These are phyloP conservation scores for Cochlearius cochlearius DNA, from an alignment of 2,113 vertebrate species.

Conservation along the genomic window DNA sequence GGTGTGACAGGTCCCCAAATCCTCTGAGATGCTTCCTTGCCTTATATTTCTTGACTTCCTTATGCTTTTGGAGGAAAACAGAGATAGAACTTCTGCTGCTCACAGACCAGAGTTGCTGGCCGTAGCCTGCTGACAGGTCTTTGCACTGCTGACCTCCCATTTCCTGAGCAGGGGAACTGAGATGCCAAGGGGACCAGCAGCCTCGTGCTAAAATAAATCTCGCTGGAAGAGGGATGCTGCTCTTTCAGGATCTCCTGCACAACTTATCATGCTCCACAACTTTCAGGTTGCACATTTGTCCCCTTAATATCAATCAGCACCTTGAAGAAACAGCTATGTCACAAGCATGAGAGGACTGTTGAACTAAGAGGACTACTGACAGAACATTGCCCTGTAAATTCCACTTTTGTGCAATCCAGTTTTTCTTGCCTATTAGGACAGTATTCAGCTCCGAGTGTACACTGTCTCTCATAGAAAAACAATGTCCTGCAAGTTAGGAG, in stretches of 20 bases:
- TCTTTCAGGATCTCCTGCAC: not conserved
- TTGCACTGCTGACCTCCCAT: not conserved
- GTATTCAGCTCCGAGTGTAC: not conserved
- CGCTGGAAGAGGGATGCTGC: not conserved
- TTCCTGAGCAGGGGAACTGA: not conserved
- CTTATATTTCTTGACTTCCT: not conserved
- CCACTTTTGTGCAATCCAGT: not conserved
- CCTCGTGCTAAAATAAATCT: not conserved
- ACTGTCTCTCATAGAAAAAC: not conserved
- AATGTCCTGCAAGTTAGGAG: not conserved
- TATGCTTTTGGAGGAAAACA: not conserved
- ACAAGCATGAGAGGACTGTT: not conserved
- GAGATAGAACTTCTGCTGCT: not conserved
- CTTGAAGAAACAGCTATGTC: not conserved
- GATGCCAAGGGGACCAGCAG: not conserved
- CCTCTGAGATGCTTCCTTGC: not conserved
- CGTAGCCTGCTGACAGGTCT: not conserved
- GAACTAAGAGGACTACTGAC: not conserved
- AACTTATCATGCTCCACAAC: rapidly evolving
- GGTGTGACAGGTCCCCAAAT: not conserved
- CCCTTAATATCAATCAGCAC: not conserved
- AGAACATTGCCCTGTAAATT: not conserved
- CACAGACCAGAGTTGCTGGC: not conserved
- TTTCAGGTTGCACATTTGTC: not conserved
- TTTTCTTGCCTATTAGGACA: not conserved